Evolutionary conservation across 2,888 invertebrate genomes (phyloP).

Genomic region (Macrosiphum euphorbiae): DNA sequence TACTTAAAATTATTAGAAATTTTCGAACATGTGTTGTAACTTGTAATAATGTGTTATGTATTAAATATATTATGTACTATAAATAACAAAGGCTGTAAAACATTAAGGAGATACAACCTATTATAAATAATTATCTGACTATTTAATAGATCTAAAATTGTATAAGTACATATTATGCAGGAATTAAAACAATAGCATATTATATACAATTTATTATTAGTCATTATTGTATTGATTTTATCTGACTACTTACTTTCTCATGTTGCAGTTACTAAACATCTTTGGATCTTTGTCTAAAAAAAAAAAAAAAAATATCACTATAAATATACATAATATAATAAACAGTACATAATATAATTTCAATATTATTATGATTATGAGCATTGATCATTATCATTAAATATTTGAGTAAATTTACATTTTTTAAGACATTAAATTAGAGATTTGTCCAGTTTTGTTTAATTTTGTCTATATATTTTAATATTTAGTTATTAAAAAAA

Average conservation of each 20-base stretch:
- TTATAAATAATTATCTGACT: not conserved
- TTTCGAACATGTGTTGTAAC: not conserved
- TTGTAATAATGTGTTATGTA: not conserved
- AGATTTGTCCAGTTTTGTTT: not conserved
- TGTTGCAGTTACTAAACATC: slow-evolving; percentile 22
- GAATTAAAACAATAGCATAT: not conserved
- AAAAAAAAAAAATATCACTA: not conserved
- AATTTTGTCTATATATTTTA: not conserved
- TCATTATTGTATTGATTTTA: not conserved
- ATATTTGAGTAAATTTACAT: not conserved
- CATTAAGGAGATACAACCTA: not conserved
- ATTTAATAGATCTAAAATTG: not conserved
- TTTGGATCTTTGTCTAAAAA: slow-evolving; percentile 2
- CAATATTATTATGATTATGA: not conserved
- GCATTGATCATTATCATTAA: not conserved
- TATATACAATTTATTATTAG: not conserved
- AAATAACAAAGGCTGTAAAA: not conserved
- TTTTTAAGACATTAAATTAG: not conserved
- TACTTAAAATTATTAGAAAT: not conserved
- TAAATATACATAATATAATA: not conserved
- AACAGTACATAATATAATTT: not conserved
- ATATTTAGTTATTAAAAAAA: not conserved
- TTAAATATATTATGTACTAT: no score
- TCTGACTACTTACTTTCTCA: slow-evolving; percentile 30
- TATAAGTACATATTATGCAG: not conserved